Evolutionary conservation across 2,797 vertebrate species (phyloP).

Genomic region (Enteromius thamalakanensis): DNA sequence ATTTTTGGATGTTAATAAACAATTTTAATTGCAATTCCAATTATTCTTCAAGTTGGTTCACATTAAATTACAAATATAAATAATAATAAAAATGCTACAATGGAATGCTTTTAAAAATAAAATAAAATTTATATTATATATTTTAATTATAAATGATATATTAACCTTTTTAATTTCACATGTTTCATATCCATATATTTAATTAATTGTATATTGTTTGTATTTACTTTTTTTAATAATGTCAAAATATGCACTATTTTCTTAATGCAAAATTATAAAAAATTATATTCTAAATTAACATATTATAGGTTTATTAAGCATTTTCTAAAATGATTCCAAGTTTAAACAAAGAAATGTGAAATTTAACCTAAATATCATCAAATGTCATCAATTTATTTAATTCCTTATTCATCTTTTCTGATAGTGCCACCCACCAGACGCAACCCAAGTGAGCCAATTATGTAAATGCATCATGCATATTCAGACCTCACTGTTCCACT

Average conservation of each 20-base stretch:
- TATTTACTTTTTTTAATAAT: neutral
- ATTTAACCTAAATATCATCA: neutral
- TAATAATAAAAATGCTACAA: neutral
- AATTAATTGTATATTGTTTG: neutral
- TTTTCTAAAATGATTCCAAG: neutral
- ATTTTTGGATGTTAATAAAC: neutral
- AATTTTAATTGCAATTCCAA: no score
- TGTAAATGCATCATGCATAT: neutral
- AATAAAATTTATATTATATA: neutral
- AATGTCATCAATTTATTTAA: neutral
- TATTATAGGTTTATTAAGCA: neutral
- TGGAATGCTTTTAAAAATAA: neutral
- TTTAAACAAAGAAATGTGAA: neutral
- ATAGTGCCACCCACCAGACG: neutral
- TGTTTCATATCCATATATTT: neutral
- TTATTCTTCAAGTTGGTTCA: neutral
- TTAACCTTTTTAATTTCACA: neutral
- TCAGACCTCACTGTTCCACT: no score
- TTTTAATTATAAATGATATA: neutral
- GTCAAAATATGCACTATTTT: neutral
- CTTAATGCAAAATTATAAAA: neutral
- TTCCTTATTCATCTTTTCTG: neutral
- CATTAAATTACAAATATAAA: neutral
- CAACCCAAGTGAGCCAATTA: neutral
- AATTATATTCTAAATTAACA: neutral